Conservation (phyloP, 2,797 vertebrate genomes). For the Pogonophryne albipinna region DNA sequence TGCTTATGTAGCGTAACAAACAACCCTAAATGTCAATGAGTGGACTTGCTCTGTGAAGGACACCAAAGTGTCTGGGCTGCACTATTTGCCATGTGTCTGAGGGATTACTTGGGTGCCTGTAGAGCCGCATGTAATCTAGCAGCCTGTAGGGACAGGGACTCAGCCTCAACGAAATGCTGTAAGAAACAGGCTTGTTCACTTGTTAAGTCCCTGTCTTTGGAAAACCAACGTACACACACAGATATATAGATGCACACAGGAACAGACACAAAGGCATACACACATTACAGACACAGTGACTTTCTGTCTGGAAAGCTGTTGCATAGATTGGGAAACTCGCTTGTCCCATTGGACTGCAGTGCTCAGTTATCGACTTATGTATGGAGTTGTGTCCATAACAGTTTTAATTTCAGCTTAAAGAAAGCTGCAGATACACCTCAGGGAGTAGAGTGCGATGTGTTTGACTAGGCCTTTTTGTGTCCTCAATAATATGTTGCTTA, state of each 20-base stretch:
- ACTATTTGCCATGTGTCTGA: conserved; percentile 80
- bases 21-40: conserved; percentile 84
- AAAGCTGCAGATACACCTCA: conserved; percentile 64
- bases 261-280: conserved; percentile 53
- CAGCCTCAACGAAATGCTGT: conserved; percentile 74
- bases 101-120: conserved; percentile 84
- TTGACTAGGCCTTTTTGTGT: conserved; percentile 68
- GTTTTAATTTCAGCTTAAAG: conserved; percentile 82
- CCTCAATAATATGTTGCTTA: conserved; percentile 56
- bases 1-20: conserved; percentile 79
- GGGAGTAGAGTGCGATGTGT: conserved; percentile 60
- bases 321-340: conserved; percentile 63
- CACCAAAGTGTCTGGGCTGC: conserved; percentile 79
- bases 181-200: conserved; percentile 74
- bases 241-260: conserved; percentile 59
- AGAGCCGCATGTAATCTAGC: conserved; percentile 87
- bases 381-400: conserved; percentile 79
- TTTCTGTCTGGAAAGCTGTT: conserved; percentile 66
- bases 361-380: conserved; percentile 84
- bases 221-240: conserved; percentile 53
- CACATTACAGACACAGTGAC: conserved; percentile 26
- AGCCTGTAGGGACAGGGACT: conserved; percentile 81
- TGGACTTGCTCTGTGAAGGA: conserved; percentile 84
- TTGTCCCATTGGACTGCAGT: conserved; percentile 73
- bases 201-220: conserved; percentile 73